Base-by-base conservation (phyloP, 2,888 invertebrate species). In the Hirtodrosophila trivittata region DNA sequence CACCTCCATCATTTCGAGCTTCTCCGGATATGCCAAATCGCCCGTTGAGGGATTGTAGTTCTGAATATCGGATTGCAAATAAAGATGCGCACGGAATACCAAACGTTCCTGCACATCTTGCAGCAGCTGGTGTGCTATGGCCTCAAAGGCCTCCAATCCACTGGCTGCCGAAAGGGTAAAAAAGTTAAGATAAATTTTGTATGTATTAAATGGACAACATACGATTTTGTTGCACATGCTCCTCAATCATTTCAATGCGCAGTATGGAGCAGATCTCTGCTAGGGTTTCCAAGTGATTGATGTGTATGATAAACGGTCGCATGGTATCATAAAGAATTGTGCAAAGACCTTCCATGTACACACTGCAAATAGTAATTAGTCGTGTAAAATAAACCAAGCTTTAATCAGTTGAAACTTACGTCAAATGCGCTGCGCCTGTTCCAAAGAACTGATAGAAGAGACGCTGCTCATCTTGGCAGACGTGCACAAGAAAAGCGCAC, bases 21-120 rank as follows among this genome's bases (percentile, higher is more conserved):
- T 98, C 82, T 98, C 97, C 0, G 99, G 99, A 92, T 99, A 99
- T 0, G 98, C 98, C 64, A 99, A 93, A 92, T 99, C 99, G 0
- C 99, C 99, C 3, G 95, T 94, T 8, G 97, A 97, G 0, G 99
- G 97, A 66, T 95, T 93, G 89, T 97, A 97, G 75, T 94, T 93
- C 59, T 96, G 92, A 75, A 99, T 97, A 91, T 99, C 99, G 0
- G 95, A 95, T 51, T 97, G 95, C 64, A 99, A 93, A 90, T 98
- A 99, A 75, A 98, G 94, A 92, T 98, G 96, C 0, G 98, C 97
- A 43, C 99, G 93, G 91, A 98, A 99, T 30, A 98, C 98, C 32
- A 99, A 93, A 50, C 99, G 92, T 90, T 99, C 99, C 89, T 98
- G 98, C 4, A 97, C 96, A 92, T 99, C 99, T 89, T 97, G 95